phyloP scores from a whole-genome alignment of 2,797 vertebrate genomes.

The Nasua narica region DNA sequence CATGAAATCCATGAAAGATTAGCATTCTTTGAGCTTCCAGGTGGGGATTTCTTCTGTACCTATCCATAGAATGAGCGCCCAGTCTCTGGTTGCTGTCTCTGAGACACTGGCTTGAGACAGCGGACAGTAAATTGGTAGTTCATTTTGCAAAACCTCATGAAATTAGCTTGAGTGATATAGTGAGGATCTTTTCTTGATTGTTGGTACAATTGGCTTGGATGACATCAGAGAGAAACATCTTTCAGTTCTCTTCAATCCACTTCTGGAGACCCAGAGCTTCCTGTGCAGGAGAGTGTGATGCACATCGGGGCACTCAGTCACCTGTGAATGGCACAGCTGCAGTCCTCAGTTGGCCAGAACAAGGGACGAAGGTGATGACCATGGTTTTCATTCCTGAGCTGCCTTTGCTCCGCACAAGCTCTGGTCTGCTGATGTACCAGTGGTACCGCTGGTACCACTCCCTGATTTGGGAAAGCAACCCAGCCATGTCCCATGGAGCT shows the following conservation, averaged over 20 bases:
- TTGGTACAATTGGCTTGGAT: neutral
- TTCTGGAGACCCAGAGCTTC: neutral
- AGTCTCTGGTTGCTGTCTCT: neutral
- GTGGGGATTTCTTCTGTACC: accelerated
- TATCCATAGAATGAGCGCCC: neutral
- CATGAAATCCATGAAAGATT: neutral
- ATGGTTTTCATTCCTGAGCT: no score
- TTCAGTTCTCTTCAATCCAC: neutral
- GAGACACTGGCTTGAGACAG: neutral
- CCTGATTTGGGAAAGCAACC: neutral
- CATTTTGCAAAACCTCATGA: neutral
- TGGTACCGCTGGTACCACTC: neutral
- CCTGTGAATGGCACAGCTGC: accelerated
- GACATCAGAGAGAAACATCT: neutral
- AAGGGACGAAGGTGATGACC: neutral
- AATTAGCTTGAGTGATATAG: neutral
- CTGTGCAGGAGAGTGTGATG: neutral
- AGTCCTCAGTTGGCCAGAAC: neutral
- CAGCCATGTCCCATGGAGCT: neutral
- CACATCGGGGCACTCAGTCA: no score
- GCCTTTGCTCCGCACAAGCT: neutral
- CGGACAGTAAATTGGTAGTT: neutral
- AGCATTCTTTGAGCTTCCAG: neutral
- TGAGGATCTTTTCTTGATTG: neutral
- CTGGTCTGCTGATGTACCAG: neutral